A percentile compares a stretch with the other conserved stretches of the same genome.
These are phyloP conservation scores for Agrenia bidenticulata DNA, from an alignment of 2,888 invertebrate genomes.

Conservation along the genomic window DNA sequence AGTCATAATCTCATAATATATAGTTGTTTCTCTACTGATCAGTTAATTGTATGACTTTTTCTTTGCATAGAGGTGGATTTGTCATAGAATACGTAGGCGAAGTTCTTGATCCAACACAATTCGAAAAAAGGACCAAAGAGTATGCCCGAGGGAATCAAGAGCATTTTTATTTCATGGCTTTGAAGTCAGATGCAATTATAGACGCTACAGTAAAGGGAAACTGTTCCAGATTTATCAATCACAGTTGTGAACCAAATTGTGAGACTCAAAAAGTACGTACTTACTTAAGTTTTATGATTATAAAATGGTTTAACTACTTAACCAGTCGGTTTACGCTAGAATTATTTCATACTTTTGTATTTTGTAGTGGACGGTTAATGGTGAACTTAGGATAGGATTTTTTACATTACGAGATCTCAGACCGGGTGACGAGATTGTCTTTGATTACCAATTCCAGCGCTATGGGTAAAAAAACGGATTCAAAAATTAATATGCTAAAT, in stretches of 20 bases:
- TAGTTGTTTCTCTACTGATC: conserved; percentile 10
- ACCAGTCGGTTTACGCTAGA: background rate
- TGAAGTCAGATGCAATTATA: conserved; percentile 88
- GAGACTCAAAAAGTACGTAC: conserved; percentile 83
- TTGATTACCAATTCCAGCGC: conserved; percentile 96
- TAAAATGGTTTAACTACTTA: background rate
- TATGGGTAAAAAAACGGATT: conserved; percentile 70
- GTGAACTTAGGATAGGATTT: conserved; percentile 92
- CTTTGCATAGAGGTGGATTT: conserved; percentile 71
- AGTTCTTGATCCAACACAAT: conserved; percentile 86
- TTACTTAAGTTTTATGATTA: background rate
- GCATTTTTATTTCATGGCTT: conserved; percentile 97
- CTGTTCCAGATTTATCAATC: conserved; percentile 95
- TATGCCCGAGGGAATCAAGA: conserved; percentile 86
- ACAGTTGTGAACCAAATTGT: conserved; percentile 97
- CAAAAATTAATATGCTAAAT: background rate
- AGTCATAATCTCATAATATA: conserved; percentile 2
- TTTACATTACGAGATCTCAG: conserved; percentile 82
- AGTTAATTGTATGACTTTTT: conserved; percentile 10
- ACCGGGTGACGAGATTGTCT: conserved; percentile 93
- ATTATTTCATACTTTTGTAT: background rate
- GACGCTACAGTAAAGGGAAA: conserved; percentile 97
- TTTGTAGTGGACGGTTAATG: conserved; percentile 79
- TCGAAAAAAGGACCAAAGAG: conserved; percentile 79
- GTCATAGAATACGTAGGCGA: conserved; percentile 99